Base-by-base conservation (phyloP, 2,888 invertebrate species). In the Isoperla grammatica region DNA sequence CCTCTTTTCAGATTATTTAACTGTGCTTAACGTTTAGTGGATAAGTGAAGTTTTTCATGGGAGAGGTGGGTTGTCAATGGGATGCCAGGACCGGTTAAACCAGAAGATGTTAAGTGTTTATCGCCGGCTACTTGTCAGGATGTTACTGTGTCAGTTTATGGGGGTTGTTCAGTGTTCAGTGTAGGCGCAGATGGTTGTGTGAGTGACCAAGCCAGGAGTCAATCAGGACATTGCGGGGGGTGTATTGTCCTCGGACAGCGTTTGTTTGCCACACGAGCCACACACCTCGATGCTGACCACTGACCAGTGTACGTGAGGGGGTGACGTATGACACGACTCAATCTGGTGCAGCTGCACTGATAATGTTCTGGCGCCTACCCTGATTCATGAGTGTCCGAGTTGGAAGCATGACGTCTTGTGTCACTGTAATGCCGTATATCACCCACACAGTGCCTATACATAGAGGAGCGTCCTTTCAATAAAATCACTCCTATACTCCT, bases 31-130 rank as follows among this genome's bases (percentile, higher is more conserved):
- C 49, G 29, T 23, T 50, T 46, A 22, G 29, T 29, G 8, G 29
- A 17, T 22, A 46, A 46, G 20, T 22, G 20, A 20, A 20, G 22
- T 46, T 45, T 46, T 17, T 22, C 46, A 46, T 46, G 20, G 43
- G 43, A 22, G 23, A 15, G 49, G 15, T 29, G 8, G 3, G 11
- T 19, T 22, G 22, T 48, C 9, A 22, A 48, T 20, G 20, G 48
- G 48, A 22, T n/a, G 20, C 9, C 22, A n/a, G 29, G 22, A 50
- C 49, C 49, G 49, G 49, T 50, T 50, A 35, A 29, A 50, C 49
- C 49, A 50, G 49, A 50, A 50, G 49, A 50, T 48, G 48, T 48
- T 48, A 48, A 15, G 48, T 48, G 48, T 48, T 48, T 48, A 48
- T 50, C 13, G 49, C 4, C 23, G 35, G 6, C 49, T 50, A 50